A percentile compares a stretch with the other conserved stretches of the same genome.
Evolutionary conservation across 2,113 vertebrate genomes (phyloP).

Genomic region (Kryptolebias marmoratus): DNA sequence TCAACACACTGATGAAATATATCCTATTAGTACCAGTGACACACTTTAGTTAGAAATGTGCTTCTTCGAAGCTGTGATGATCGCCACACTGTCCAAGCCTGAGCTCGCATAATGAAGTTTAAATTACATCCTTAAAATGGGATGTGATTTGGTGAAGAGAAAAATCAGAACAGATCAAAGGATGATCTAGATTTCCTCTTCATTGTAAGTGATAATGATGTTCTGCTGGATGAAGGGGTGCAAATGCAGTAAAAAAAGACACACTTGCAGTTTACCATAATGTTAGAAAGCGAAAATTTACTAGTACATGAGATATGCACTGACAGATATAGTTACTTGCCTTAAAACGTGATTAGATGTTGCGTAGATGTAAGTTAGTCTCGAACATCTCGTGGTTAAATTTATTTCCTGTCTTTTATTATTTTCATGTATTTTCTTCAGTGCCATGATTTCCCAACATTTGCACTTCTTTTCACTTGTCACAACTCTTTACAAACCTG

Average conservation of each 20-base stretch:
- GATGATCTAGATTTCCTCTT: conserved; percentile 69
- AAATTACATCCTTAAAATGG: conserved; percentile 74
- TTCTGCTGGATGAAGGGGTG: conserved; percentile 47
- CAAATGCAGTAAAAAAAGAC: conserved; percentile 48
- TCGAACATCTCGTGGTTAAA: conserved; percentile 41
- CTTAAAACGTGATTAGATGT: background rate
- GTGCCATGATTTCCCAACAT: conserved; percentile 40
- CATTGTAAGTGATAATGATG: conserved; percentile 60
- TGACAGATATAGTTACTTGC: background rate
- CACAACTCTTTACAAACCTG: conserved; percentile 59
- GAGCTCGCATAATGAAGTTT: conserved; percentile 73
- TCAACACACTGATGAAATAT: conserved; percentile 66
- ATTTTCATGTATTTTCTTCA: conserved; percentile 22
- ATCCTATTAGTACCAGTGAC: conserved; percentile 63
- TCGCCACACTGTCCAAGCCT: conserved; percentile 62
- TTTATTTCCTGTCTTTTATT: conserved; percentile 38
- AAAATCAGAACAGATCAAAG: conserved; percentile 76
- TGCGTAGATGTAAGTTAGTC: background rate
- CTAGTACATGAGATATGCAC: background rate
- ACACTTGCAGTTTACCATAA: conserved; percentile 9
- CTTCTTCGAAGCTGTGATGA: conserved; percentile 64
- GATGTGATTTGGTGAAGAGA: conserved; percentile 65
- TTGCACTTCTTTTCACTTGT: conserved; percentile 61
- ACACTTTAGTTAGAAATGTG: conserved; percentile 71
- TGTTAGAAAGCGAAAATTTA: background rate